Evolutionary conservation across 2,797 vertebrate genomes (phyloP).

Genomic region (Emys orbicularis): DNA sequence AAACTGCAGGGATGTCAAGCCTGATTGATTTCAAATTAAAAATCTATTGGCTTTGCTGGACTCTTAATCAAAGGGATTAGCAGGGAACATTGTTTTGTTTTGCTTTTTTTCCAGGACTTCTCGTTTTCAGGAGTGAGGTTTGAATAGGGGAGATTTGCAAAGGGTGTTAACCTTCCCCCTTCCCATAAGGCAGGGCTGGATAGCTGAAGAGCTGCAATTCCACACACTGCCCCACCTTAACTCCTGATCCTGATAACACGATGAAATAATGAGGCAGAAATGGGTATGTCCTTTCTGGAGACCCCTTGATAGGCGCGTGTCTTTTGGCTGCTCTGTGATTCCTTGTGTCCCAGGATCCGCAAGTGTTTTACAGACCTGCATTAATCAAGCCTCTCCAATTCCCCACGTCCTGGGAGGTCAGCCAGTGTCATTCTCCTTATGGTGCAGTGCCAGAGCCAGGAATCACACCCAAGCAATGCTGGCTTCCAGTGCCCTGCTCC

Average conservation of each 20-base stretch:
- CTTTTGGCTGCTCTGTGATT: not conserved
- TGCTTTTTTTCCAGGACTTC: slow-evolving; percentile 7
- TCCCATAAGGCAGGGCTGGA: not conserved
- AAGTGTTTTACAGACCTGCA: not conserved
- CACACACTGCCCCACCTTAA: accelerated
- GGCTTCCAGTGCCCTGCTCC: not conserved
- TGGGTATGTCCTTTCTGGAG: not conserved
- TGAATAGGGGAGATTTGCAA: not conserved
- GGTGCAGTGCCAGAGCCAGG: not conserved
- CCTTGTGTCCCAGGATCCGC: not conserved
- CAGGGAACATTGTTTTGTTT: slow-evolving; percentile 11
- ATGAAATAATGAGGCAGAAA: not conserved
- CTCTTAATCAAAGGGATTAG: slow-evolving; percentile 47
- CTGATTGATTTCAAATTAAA: slow-evolving; percentile 82
- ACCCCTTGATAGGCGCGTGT: too few species aligned
- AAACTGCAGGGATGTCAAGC: slow-evolving; percentile 79
- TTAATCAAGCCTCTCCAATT: not conserved
- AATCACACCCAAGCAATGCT: not conserved
- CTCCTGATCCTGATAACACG: not conserved
- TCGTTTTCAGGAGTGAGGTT: not conserved
- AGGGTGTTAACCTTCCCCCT: not conserved
- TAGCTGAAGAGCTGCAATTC: not conserved
- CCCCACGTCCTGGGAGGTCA: not conserved
- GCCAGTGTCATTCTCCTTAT: not conserved
- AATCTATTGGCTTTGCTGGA: slow-evolving; percentile 75